A percentile compares a stretch with the other conserved stretches of the same genome.
Evolutionary conservation across 1,140 invertebrate species (phyloP).

Genomic region (Tetragnatha versicolor): DNA sequence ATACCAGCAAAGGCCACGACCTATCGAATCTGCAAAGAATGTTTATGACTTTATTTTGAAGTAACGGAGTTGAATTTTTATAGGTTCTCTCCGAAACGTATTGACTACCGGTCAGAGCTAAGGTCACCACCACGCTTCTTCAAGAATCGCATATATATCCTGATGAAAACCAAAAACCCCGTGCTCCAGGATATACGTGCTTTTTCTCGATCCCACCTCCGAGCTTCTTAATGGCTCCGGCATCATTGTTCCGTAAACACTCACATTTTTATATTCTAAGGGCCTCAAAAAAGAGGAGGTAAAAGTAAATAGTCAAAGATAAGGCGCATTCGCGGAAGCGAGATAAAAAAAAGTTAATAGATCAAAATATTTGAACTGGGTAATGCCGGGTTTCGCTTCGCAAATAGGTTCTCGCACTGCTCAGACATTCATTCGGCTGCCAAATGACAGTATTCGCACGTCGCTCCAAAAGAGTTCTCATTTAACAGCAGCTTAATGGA

Average conservation of each 20-base stretch:
- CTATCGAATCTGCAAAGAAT: no score
- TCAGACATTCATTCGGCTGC: constrained; percentile 20
- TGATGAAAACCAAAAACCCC: no score
- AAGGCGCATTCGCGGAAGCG: not conserved
- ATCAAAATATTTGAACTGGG: constrained; percentile 41
- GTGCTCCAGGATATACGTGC: no score
- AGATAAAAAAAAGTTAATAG: constrained; percentile 15
- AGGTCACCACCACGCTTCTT: no score
- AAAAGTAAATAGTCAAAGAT: constrained; percentile 26
- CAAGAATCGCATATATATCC: no score
- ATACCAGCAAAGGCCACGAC: no score
- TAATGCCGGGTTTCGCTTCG: constrained; percentile 7
- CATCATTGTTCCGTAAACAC: constrained; percentile 18
- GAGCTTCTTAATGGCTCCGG: constrained; percentile 6
- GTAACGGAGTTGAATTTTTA: no score
- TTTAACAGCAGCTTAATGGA: constrained; percentile 27
- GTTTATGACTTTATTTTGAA: no score
- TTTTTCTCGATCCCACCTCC: not conserved
- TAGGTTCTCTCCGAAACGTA: no score
- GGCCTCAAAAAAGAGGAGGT: constrained; percentile 11
- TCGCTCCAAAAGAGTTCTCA: constrained; percentile 26
- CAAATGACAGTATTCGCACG: constrained; percentile 42
- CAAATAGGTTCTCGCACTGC: constrained; percentile 7
- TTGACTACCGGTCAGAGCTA: no score
- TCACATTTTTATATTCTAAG: constrained; percentile 24